phyloP scores from a whole-genome alignment of 1,140 invertebrate genomes.

The Drosophila nigromelanica region DNA sequence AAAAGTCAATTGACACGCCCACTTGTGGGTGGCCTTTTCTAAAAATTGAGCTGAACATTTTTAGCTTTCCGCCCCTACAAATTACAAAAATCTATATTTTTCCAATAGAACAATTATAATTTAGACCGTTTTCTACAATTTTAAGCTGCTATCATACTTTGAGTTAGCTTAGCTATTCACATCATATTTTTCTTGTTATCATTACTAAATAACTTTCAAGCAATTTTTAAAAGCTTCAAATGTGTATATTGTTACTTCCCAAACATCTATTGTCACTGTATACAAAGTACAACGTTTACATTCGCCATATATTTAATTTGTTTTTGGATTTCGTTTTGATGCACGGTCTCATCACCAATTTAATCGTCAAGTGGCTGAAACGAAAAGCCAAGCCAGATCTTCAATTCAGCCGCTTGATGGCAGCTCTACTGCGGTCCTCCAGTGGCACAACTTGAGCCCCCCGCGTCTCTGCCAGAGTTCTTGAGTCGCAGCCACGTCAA shows the following conservation, averaged over 20 bases:
- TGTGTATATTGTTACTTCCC: background rate
- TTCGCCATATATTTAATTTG: background rate
- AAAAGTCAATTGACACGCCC: too few species aligned
- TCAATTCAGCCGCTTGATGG: slow-evolving; percentile 17
- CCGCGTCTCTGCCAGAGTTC: slow-evolving; percentile 1
- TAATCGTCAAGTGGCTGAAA: slow-evolving; percentile 54
- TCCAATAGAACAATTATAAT: too few species aligned
- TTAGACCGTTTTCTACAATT: too few species aligned
- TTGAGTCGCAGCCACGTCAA: slow-evolving; percentile 41
- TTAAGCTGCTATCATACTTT: too few species aligned
- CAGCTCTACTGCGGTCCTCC: slow-evolving; percentile 21
- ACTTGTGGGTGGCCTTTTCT: too few species aligned
- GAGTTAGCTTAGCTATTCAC: too few species aligned
- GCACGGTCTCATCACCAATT: slow-evolving; percentile 56
- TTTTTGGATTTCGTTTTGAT: slow-evolving; percentile 3
- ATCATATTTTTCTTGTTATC: too few species aligned
- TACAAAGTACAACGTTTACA: background rate
- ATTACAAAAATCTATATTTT: too few species aligned
- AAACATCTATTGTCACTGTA: slow-evolving; percentile 24
- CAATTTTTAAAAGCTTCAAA: too few species aligned
- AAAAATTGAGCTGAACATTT: too few species aligned
- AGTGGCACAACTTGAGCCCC: slow-evolving; percentile 11
- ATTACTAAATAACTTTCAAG: too few species aligned
- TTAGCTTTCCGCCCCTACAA: too few species aligned
- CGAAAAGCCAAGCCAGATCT: slow-evolving; percentile 27